Base-by-base conservation (phyloP, 2,888 invertebrate genomes). In the Amphiduros pacificus region DNA sequence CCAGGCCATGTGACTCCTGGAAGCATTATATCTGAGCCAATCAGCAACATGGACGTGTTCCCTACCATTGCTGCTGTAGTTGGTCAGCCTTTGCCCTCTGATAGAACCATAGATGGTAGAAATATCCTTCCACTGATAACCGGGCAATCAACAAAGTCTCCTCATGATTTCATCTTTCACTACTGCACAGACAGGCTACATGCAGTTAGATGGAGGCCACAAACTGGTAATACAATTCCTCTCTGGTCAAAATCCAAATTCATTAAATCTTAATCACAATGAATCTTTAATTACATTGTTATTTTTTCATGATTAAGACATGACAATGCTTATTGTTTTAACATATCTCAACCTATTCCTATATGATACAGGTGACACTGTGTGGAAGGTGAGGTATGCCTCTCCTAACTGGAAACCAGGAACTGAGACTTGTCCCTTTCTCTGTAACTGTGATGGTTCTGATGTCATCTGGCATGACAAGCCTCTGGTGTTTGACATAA, bases 401-500 rank as follows among this genome's bases (percentile, higher is more conserved):
- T 73, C 72, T 27, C 80, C 81, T 14, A 67, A 74, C 41, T 79
- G 75, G 61, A 50, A 72, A 2, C 74, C 74, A 14, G 79, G 77
- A 1, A 71, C 73, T 4, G 64, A 74, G 11, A 63, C 57, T 26
- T 82, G 82, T 65, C 49, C 55, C 29, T 75, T 64, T 58, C 14
- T 68, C 26, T 81, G 79, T 60, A 66, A 63, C 40, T 83, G 82
- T 65, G 63, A 62, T 52, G 66, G 66, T 11, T 73, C 78, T 5
- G 44, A 69, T 41, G 68, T 79, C 11, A 71, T 68, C 26, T 68
- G 68, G 22, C 80, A 84, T 53, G 72, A 81, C 44, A 81, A 81
- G 2, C 85, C 85, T n/a, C 68, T 81, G 22, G 68, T 85, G 17
- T 84, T 78, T 66, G 82, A 85, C 57, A 71, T 85, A 55, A 75